These are phyloP conservation scores for Muntiacus reevesi DNA, from an alignment of 2,113 vertebrate genomes.

Conservation along the genomic window DNA sequence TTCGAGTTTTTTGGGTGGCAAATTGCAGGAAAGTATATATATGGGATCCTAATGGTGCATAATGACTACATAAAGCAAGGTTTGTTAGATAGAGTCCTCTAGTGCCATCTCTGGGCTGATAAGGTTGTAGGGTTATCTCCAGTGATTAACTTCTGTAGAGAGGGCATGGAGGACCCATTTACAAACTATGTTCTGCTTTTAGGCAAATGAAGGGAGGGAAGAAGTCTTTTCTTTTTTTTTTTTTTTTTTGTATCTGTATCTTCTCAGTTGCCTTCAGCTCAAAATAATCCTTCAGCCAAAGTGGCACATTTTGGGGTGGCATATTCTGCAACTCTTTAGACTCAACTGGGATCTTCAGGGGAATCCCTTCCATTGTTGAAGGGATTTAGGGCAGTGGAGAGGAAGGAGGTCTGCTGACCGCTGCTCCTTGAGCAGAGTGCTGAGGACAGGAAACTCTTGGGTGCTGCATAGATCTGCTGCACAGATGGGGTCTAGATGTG, in stretches of 20 bases:
- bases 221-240: background rate
- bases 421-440: background rate
- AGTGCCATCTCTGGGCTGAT: background rate
- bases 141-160: background rate
- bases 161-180: background rate
- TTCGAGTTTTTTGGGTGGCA: background rate
- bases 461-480: background rate
- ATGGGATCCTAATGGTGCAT: background rate
- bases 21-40: background rate
- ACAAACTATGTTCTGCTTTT: background rate
- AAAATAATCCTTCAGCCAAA: background rate
- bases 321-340: background rate
- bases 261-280: background rate
- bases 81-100: background rate
- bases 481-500: background rate
- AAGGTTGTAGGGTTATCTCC: background rate
- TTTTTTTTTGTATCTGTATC: too few species aligned
- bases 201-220: background rate
- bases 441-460: background rate
- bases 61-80: background rate
- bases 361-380: background rate
- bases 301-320: background rate
- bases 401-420: background rate
- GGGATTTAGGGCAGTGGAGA: background rate
- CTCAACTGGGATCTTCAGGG: background rate